Evolutionary conservation across 2,888 invertebrate species (phyloP), one percentile per base, ranked within the genome.

Genomic region (Camponotus fellah): DNA sequence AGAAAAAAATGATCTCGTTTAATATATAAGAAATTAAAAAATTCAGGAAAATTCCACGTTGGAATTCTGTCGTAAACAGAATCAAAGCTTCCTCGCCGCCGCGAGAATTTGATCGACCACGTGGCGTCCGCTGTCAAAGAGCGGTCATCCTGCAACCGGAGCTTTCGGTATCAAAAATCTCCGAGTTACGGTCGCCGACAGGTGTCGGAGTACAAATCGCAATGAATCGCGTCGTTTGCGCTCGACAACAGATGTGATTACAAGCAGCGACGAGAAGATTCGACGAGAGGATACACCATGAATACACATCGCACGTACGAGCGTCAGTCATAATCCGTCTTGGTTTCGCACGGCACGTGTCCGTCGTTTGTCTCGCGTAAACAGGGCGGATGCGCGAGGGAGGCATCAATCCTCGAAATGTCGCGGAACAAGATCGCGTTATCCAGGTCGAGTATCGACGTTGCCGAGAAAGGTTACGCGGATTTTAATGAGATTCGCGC

Each of bases 191-290:
- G 62, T 43, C 40, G 74, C 49, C 65, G 53, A n/a, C 53, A 56
- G 56, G 32, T 77, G 68, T 77, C 68, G 32, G 77, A 32, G 26
- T 56, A n/a, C 68, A 40, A 17, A 49, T 26, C 12, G 71, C 79
- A 34, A 71, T 60, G 71, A 79, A 60, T 71, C 79, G 71, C n/a
- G 12, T 21, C 43, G 46, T 69, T 79, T 43, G 69, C 6, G 6
- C 49, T 8, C 34, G 58, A 58, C 43, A 58, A n/a, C 53, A 5
- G 3, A 14, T 17, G 65, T 5, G 21, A 12, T 12, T 37, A 26
- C 14, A 32, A 32, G 56, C 49, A 8, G 12, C 26, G 66, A 53
- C 53, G 66, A 26, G 26, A 26, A 26, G 2, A 37, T 14, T 49
- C 65, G 32, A 74, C 62, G 53, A 32, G 68, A 58, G 32, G 58